Base-by-base conservation (phyloP, 1,140 invertebrate species). In the Drosophila arizonae region DNA sequence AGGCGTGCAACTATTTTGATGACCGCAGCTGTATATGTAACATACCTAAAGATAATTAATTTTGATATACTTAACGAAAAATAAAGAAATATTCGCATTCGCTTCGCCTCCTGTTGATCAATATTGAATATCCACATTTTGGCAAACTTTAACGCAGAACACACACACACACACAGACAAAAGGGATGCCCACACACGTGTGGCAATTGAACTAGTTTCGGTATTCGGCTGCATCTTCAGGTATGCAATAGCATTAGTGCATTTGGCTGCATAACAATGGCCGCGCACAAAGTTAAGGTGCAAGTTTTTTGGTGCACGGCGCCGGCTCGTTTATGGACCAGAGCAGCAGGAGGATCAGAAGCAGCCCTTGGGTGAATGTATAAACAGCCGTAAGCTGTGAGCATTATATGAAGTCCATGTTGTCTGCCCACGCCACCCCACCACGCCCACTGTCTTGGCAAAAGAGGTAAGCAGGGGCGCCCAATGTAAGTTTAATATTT, bases 401-500 rank as follows among this genome's bases (percentile, higher is more conserved):
- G 62, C 75, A 72, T 78, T 75, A 78, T 76, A 71, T 70, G 67
- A 60, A 63, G 45, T 63, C 56, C 65, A 21, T 39, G 71, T 15
- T 39, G 30, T 45, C 46, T 24, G 58, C 33, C 21, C 64, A 21
- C 21, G 1, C 21, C 21, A 24, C 21, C 1, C 21, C 21, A 24
- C 21, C 48, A 36, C 4, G 48, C 21, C 54, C 24, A 39, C 30
- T 61, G 74, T 74, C 75, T 77, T 70, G 51, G 71, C 75, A 71
- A 67, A 71, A 60, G 66, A 78, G 62, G 76, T 72, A 78, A 78
- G 67, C 76, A 52, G 15, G 15, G 69, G 73, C 56, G 61, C 60
- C 74, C 76, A 77, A 77, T 79, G 77, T 76, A 79, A 79, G 60
- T 79, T 79, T 79, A 79, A 79, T 79, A 74, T 79, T 79, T 79